These are phyloP conservation scores for Apis mellifera DNA, from an alignment of 1,140 invertebrate genomes.

Conservation along the genomic window DNA sequence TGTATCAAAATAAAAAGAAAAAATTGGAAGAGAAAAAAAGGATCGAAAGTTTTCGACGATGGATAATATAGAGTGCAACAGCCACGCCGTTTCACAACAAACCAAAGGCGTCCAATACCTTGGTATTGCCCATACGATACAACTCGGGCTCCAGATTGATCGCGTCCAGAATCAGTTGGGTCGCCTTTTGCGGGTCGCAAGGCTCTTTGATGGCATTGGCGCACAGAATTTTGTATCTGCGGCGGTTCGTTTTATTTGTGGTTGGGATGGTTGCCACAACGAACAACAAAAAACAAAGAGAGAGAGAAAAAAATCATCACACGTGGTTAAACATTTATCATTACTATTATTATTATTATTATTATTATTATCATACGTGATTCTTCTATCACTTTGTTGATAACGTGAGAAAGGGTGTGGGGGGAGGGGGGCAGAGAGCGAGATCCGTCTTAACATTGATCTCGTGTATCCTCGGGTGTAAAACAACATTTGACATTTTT, in stretches of 20 bases:
- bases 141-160: conserved; percentile 94
- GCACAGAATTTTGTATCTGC: conserved; percentile 97
- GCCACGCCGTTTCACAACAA: not conserved
- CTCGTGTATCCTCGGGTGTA: not conserved
- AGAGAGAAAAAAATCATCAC: conserved; percentile 68
- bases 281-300: conserved; percentile 67
- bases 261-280: conserved; percentile 58
- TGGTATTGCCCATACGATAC: conserved; percentile 97
- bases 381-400: not conserved
- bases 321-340: conserved; percentile 52
- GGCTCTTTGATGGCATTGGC: conserved; percentile 88
- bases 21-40: not conserved
- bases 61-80: not conserved
- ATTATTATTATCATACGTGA: not conserved
- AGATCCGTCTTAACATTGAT: conserved; percentile 32
- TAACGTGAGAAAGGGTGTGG: not conserved
- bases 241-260: conserved; percentile 68
- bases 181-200: conserved; percentile 90
- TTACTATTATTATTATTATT: conserved; percentile 25
- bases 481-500: too few species aligned
- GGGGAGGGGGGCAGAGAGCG: not conserved
- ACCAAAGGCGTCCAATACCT: conserved; percentile 86
- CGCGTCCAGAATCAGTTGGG: conserved; percentile 93
- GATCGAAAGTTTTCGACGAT: not conserved
- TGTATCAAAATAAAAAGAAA: too few species aligned